Percentiles rank a stretch among this genome's conserved stretches.
These are phyloP conservation scores for Scaptomyza flava DNA, from an alignment of 2,888 invertebrate genomes.

Conservation along the genomic window DNA sequence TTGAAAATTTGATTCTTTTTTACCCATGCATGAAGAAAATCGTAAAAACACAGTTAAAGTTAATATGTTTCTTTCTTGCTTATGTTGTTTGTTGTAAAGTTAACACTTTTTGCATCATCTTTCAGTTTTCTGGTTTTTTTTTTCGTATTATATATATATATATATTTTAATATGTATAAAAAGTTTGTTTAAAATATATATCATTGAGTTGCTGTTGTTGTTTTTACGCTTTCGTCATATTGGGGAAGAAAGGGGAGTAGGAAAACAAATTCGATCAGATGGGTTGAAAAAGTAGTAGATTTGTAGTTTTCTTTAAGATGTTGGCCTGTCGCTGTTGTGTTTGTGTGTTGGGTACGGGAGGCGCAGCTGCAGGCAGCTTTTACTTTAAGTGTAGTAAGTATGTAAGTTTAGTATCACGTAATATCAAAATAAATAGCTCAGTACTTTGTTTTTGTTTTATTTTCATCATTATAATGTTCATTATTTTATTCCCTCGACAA, in stretches of 20 bases:
- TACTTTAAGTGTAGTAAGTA: conserved; percentile 55
- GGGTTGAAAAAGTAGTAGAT: conserved; percentile 39
- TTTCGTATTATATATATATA: too few relatives aligned
- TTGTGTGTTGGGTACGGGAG: conserved; percentile 29
- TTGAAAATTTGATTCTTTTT: conserved; percentile 48
- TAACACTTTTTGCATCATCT: conserved; percentile 51
- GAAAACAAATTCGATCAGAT: conserved; percentile 68
- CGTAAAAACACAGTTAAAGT: conserved; percentile 65
- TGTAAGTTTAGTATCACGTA: conserved; percentile 77
- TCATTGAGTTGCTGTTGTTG: conserved; percentile 55
- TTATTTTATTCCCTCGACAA: conserved; percentile 24
- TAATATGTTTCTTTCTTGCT: conserved; percentile 35
- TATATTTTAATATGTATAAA: conserved; percentile 69
- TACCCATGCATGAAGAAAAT: conserved; percentile 56
- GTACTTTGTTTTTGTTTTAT: conserved; percentile 62
- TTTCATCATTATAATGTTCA: conserved; percentile 33
- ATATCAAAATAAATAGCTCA: conserved; percentile 77
- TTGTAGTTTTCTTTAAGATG: conserved; percentile 20
- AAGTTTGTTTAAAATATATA: conserved; percentile 69
- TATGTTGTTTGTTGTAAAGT: conserved; percentile 43
- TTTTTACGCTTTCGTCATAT: conserved; percentile 42
- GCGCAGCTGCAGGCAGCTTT: conserved; percentile 67
- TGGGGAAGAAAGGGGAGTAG: conserved; percentile 18
- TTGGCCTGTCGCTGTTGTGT: conserved; percentile 18
- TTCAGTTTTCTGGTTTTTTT: conserved; percentile 48